Base-by-base conservation (phyloP, 1,140 invertebrate genomes). In the Micrasema longulum region DNA sequence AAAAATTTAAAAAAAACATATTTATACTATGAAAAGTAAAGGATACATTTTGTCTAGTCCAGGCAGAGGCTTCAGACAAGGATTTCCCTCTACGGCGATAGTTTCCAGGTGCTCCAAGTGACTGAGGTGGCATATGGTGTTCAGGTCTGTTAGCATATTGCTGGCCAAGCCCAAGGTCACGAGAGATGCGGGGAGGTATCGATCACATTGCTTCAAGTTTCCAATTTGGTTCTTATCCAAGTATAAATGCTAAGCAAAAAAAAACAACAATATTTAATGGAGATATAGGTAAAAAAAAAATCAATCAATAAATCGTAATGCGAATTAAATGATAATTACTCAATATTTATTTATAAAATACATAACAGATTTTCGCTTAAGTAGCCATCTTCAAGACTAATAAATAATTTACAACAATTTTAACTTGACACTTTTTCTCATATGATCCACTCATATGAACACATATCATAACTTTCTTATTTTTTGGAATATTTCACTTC, bases 141-240 rank as follows among this genome's bases (percentile, higher is more conserved):
- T 96, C 36, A 97, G 83, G 83, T 97, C 95, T 41, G 87, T 87
- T 48, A 97, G 89, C 76, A 90, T 91, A 83, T 97, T 97, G 79
- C 93, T 91, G 36, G 92, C 92, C 65, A 97, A 82, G 23, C 93
- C 94, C 22, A 97, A 81, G 43, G 90, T 91, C 72, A 89, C 88
- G 67, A 97, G 77, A 35, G 89, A 91, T 0, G 86, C 77, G 7
- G 95, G 95, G 73, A 97, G 84, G 80, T 93, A 95, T 67, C 91
- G 88, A 77, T 95, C 92, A 76, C 93, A 93, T 76, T 93, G 90
- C 16, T 90, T 87, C 48, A 97, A 83, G 78, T 93, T 91, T 75
- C 89, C 89, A 77, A 97, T 90, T 60, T 92, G 90, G 84, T 97
- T 97, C 47, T 92, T 91, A 83, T 96, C 93, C 53, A 97, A 84